Evolutionary conservation across 1,140 invertebrate genomes (phyloP).

Genomic region (Globodera ellingtonae): DNA sequence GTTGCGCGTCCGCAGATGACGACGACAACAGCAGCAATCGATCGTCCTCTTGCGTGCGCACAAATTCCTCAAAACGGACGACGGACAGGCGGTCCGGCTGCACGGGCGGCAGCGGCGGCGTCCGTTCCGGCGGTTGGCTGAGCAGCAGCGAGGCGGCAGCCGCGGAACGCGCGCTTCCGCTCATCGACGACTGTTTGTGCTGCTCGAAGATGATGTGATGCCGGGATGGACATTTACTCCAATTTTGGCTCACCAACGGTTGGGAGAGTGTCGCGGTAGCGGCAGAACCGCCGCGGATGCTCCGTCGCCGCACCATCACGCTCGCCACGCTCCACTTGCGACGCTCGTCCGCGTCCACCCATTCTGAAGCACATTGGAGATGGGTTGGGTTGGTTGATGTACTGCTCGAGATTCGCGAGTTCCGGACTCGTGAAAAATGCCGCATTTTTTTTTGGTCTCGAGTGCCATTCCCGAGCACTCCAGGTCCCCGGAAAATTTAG

Average conservation of each 20-base stretch:
- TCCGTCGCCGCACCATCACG: conserved; percentile 9
- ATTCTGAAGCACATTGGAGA: neutral
- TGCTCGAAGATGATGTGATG: neutral
- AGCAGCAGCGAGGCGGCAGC: neutral
- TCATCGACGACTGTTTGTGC: conserved; percentile 5
- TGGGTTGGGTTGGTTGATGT: too few species aligned
- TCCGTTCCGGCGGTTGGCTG: conserved; percentile 21
- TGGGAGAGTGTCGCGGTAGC: neutral
- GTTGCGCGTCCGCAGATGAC: neutral
- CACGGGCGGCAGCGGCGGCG: conserved; percentile 19
- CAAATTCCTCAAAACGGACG: conserved; percentile 31
- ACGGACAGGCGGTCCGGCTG: conserved; percentile 19
- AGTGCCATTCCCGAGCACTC: too few species aligned
- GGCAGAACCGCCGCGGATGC: neutral
- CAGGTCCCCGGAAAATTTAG: too few species aligned
- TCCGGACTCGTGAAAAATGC: too few species aligned
- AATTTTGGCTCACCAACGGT: neutral
- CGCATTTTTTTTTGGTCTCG: too few species aligned
- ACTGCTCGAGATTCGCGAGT: too few species aligned
- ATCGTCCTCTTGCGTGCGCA: conserved; percentile 10
- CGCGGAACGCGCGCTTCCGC: neutral
- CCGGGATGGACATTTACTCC: neutral
- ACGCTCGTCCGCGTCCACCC: conserved; percentile 30
- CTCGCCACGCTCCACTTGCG: conserved; percentile 26
- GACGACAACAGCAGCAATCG: too few species aligned